Evolutionary conservation across 2,888 invertebrate species (phyloP).

Genomic region (Andrena bucephala): DNA sequence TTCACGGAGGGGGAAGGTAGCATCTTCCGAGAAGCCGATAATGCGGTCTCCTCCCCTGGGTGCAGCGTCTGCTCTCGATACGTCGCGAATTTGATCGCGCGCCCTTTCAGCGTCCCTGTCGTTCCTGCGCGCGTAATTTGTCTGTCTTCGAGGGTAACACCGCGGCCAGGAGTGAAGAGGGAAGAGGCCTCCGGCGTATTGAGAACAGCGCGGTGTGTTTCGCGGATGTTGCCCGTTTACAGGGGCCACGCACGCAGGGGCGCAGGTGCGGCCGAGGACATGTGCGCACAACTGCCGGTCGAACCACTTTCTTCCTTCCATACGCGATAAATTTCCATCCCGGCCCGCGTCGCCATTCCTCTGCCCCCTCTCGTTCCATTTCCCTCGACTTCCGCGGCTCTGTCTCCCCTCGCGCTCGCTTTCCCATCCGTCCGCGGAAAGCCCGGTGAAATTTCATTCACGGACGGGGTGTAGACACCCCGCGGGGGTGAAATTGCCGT

Average conservation of each 20-base stretch:
- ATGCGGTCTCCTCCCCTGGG: constrained; percentile 35
- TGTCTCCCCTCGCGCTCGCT: not conserved
- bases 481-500: not conserved
- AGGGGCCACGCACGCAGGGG: constrained; percentile 49
- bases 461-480: not conserved
- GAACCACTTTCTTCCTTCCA: constrained; percentile 64
- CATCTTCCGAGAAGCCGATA: constrained; percentile 58
- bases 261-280: constrained; percentile 60
- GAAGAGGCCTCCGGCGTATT: not conserved
- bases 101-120: not conserved
- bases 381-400: not conserved
- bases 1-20: not conserved
- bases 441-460: not conserved
- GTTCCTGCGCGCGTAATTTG: constrained; percentile 39
- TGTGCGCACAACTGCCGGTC: constrained; percentile 35
- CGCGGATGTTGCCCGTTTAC: constrained; percentile 62
- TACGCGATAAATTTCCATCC: constrained; percentile 67
- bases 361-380: not conserved
- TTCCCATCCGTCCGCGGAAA: not conserved
- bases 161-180: not conserved
- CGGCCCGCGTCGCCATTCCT: constrained; percentile 5
- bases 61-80: constrained; percentile 4
- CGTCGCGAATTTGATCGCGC: not conserved
- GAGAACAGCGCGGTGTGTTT: constrained; percentile 51
- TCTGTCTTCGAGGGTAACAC: not conserved